Evolutionary conservation across 2,113 vertebrate genomes (phyloP), one percentile per base, ranked within the genome.

Genomic region (Cathartes aura): DNA sequence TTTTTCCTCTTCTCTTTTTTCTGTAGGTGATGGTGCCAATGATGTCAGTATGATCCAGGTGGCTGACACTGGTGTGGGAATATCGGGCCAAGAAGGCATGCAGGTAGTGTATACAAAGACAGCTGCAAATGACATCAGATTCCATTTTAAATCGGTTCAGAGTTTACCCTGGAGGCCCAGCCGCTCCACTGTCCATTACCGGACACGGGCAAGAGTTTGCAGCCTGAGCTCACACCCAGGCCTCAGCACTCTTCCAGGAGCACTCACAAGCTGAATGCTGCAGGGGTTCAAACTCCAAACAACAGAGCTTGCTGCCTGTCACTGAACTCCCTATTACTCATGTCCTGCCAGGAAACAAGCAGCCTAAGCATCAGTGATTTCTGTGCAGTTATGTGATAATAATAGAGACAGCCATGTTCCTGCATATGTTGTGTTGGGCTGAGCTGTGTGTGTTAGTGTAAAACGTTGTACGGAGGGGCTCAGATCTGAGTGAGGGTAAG

Each of bases 1-100:
- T 59, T 76, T 60, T 72, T 91, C 24, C 3, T 50, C 66, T 93
- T 64, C 52, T 64, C 9, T 66, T 89, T 63, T 73, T n/a, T 60
- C 55, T 15, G 14, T 89, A 99, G 99, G 99, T 97, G 99, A 99
- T 50, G 99, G 99, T 74, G 99, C 99, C 90, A 99, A 99, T 76
- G 99, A 99, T 48, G 99, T 99, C 56, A 99, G 99, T 76, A 99
- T 99, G 99, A 99, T 99, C 92, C 99, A 99, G 52, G 97, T 99
- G 81, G 99, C 99, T 81, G 98, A 99, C 79, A 95, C 93, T 32
- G 99, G 99, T 47, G 96, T 99, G 63, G 99, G 99, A 36, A 98
- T 99, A 93, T 98, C 98, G 0, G 99, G 99, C 64, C 99, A 99
- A 97, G 99, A 99, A 97, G 99, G 99, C 97, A 99, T 99, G 99